Base-by-base conservation (phyloP, 2,888 invertebrate genomes). In the Dryomyza anilis region DNA sequence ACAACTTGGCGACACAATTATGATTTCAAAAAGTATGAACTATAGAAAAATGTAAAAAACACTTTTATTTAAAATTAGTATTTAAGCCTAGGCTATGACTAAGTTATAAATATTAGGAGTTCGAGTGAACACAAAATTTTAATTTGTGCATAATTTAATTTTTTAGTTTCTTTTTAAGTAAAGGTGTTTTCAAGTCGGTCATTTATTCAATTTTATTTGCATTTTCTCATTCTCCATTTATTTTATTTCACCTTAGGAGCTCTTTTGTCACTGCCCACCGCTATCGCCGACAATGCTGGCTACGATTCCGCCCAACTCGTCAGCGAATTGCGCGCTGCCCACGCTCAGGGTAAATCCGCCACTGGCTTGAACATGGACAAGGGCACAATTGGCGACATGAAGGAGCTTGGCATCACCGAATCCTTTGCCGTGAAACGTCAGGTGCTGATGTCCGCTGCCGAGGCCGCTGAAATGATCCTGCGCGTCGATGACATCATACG, bases 401-500 rank as follows among this genome's bases (percentile, higher is more conserved):
- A 90, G 74, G 86, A 87, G 55, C 85, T 97, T 67, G 98, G 98
- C 52, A 91, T 99, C 73, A 96, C 96, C 0, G 99, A 99, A 85
- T 97, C 98, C 0, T 97, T 91, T 85, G 94, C 94, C 30, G 98
- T 99, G 7, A 99, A 99, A 84, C 88, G 95, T 33, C 98, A 98
- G 84, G 96, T 99, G 56, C 85, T 99, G 62, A 79, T 96, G 67
- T 96, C 97, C 7, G 99, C 98, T 0, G 85, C 95, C 0, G 99
- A 99, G 84, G 98, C 98, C 0, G 98, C 98, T 0, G 98, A 99
- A 85, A 96, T 99, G 94, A 98, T 99, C 75, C 87, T 99, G 21
- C 90, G 99, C 63, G 99, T 99, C 1, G 99, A 99, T 84, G 91
- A 96, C 84, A 99, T 99, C 72, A 91, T 99, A 68, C 94, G 91